Percentiles rank a stretch among this genome's conserved stretches.
Evolutionary conservation across 2,888 invertebrate species (phyloP).

Genomic region (Pseudolycoriella hygida): DNA sequence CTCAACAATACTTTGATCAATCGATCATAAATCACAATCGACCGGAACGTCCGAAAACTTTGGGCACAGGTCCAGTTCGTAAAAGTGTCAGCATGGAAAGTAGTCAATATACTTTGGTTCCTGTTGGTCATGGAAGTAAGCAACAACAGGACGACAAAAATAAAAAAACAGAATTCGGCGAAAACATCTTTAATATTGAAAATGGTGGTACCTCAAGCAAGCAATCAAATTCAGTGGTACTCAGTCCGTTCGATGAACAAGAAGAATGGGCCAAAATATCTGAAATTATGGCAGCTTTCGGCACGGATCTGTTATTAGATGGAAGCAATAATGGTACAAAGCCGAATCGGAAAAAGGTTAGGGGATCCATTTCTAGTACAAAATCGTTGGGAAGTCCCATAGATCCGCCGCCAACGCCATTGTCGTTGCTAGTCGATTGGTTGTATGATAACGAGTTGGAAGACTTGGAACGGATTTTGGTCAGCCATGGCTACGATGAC

Average conservation of each 20-base stretch:
- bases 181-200: too few species aligned
- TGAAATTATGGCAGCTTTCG: constrained; percentile 89
- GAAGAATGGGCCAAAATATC: constrained; percentile 95
- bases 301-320: constrained; percentile 49
- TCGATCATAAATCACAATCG: constrained; percentile 14
- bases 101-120: too few species aligned
- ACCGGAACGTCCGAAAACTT: constrained; percentile 12
- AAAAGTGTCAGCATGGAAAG: too few species aligned
- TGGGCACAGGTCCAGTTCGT: constrained; percentile 8
- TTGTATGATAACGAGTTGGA: constrained; percentile 35
- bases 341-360: neutral
- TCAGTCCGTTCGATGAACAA: constrained; percentile 82
- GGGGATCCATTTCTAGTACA: neutral
- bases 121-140: too few species aligned
- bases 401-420: neutral
- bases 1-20: constrained; percentile 20
- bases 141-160: too few species aligned
- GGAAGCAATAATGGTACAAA: neutral
- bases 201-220: neutral
- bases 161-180: too few species aligned
- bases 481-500: constrained; percentile 81
- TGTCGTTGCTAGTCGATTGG: neutral
- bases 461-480: constrained; percentile 69
- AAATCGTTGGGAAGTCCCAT: neutral
- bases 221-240: constrained; percentile 13